These are phyloP conservation scores for Drosophila diplacantha DNA, from an alignment of 2,888 invertebrate species.

Conservation along the genomic window DNA sequence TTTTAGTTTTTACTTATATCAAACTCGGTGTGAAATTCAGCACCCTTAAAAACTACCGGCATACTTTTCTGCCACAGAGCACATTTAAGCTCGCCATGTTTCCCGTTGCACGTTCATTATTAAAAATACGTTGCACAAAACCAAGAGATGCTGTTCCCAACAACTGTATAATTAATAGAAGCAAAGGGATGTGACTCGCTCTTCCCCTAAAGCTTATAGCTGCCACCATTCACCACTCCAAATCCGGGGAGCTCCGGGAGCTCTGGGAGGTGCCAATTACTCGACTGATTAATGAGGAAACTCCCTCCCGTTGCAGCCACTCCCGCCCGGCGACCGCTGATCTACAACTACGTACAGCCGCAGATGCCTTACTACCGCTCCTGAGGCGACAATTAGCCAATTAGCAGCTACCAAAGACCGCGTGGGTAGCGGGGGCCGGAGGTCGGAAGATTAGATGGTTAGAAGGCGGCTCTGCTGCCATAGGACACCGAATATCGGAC, in stretches of 20 bases:
- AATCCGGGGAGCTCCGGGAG: not conserved
- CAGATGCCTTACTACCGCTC: conserved; percentile 68
- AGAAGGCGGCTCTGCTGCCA: conserved; percentile 58
- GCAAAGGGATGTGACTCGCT: too few species aligned
- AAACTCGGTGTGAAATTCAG: not conserved
- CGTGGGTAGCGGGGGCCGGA: conserved; percentile 30
- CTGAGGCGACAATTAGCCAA: conserved; percentile 51
- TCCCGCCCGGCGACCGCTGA: conserved; percentile 62
- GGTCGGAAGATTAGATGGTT: conserved; percentile 28
- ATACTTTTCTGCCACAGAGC: conserved; percentile 15
- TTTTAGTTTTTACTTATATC: not conserved
- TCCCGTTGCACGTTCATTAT: conserved; percentile 1
- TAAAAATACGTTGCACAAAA: conserved; percentile 2
- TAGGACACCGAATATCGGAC: conserved; percentile 38
- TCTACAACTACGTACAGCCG: conserved; percentile 73
- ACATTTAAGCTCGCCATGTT: not conserved
- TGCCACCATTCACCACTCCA: not conserved
- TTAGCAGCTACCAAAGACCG: conserved; percentile 62
- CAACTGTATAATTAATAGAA: not conserved
- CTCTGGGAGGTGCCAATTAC: conserved; percentile 3
- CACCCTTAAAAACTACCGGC: not conserved
- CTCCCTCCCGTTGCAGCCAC: conserved; percentile 49
- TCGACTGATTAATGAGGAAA: conserved; percentile 17
- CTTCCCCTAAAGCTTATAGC: not conserved
- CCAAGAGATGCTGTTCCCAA: not conserved